Conservation (phyloP, 1,140 invertebrate genomes). For the Holotrichia oblita region DNA sequence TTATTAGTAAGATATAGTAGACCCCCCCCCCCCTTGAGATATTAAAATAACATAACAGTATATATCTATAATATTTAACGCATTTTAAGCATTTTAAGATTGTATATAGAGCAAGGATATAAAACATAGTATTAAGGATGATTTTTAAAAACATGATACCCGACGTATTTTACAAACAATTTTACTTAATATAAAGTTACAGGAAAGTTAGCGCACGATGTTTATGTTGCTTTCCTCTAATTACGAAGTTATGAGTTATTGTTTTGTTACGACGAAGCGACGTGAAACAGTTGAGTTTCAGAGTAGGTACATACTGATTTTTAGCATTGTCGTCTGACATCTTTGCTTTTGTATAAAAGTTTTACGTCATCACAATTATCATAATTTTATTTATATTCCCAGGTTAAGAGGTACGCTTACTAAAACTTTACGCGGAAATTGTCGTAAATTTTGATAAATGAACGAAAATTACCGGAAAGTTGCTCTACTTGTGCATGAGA, state of each 20-base stretch:
- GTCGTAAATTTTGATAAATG: constrained; percentile 20
- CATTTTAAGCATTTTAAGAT: no score
- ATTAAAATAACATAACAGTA: no score
- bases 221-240: background rate
- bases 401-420: background rate
- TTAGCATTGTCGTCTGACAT: constrained; percentile 4
- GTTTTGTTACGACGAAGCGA: background rate
- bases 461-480: background rate
- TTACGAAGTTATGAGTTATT: constrained; percentile 13
- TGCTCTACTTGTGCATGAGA: background rate
- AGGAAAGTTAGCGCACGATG: constrained; percentile 1
- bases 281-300: background rate
- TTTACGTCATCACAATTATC: constrained; percentile 13
- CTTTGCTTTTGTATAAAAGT: background rate
- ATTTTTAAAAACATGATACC: no score
- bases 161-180: background rate
- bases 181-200: constrained; percentile 8
- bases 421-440: constrained; percentile 1
- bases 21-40: no score
- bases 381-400: constrained; percentile 14
- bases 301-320: background rate
- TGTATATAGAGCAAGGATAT: no score
- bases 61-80: no score
- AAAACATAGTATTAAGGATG: no score
- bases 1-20: no score